phyloP scores from a whole-genome alignment of 2,888 invertebrate genomes.

The Agrilus cyanescens region DNA sequence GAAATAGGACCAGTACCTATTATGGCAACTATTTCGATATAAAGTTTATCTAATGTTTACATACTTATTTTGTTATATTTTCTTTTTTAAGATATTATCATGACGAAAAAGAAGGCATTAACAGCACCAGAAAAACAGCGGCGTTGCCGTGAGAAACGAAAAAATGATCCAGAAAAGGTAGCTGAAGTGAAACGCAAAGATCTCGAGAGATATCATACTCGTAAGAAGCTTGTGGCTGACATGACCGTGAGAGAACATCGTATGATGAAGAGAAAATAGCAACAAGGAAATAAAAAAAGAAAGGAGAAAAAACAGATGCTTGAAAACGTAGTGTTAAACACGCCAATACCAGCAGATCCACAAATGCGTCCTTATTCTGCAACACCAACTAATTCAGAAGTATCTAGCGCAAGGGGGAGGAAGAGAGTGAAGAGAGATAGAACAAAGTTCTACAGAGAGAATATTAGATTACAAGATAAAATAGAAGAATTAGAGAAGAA shows the following conservation, averaged over 20 bases:
- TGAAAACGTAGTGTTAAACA: constrained; percentile 10
- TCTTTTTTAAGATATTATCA: constrained; percentile 8
- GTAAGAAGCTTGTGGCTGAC: constrained; percentile 17
- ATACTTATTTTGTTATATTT: neutral
- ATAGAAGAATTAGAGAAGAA: too few relatives aligned
- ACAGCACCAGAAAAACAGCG: constrained; percentile 10
- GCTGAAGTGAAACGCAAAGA: constrained; percentile 6
- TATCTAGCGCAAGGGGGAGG: constrained; percentile 5
- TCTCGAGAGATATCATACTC: constrained; percentile 6
- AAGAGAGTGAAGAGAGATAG: constrained; percentile 5
- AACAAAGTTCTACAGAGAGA: constrained; percentile 5
- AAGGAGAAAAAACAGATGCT: constrained; percentile 10
- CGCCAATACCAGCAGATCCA: constrained; percentile 5
- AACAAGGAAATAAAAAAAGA: constrained; percentile 15
- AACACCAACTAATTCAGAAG: constrained; percentile 5
- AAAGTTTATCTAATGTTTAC: neutral
- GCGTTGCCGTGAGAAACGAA: constrained; percentile 2
- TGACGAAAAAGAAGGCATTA: constrained; percentile 12
- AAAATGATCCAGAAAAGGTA: constrained; percentile 4
- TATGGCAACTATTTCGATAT: constrained; percentile 3
- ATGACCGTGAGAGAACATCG: constrained; percentile 17
- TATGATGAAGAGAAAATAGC: constrained; percentile 14
- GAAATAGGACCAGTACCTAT: neutral
- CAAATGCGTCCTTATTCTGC: constrained; percentile 4
- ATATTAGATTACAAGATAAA: constrained; percentile 3